Evolutionary conservation across 2,113 vertebrate genomes (phyloP).

Genomic region (Toxotes chatareus): DNA sequence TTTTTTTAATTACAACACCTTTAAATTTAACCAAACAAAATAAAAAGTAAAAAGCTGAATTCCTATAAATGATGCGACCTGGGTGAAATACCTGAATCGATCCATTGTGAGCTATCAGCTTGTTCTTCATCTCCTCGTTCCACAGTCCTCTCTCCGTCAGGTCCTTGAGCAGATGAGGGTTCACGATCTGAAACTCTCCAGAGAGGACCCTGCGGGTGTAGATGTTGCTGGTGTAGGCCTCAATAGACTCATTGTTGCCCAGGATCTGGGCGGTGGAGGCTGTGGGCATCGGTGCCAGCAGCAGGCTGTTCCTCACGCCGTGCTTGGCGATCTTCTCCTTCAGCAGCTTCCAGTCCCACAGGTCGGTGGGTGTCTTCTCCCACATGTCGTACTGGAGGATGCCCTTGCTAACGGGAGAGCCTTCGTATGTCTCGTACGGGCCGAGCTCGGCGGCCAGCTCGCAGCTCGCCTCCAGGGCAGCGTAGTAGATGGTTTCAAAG

Average conservation of each 20-base stretch:
- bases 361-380: slow-evolving; percentile 90
- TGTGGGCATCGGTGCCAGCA: slow-evolving; percentile 97
- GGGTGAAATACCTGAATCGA: slow-evolving; percentile 91
- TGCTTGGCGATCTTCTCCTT: slow-evolving; percentile 95
- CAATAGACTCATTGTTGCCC: slow-evolving; percentile 98
- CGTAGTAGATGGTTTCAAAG: slow-evolving; percentile 97
- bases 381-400: slow-evolving; percentile 98
- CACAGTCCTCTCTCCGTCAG: slow-evolving; percentile 94
- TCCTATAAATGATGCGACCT: fast-evolving
- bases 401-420: slow-evolving; percentile 95
- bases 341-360: slow-evolving; percentile 92
- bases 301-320: slow-evolving; percentile 94
- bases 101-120: slow-evolving; percentile 93
- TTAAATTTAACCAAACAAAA: neutral
- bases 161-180: slow-evolving; percentile 96
- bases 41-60: neutral
- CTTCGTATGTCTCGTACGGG: slow-evolving; percentile 91
- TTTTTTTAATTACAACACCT: neutral
- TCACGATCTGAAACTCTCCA: slow-evolving; percentile 98
- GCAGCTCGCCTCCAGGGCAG: slow-evolving; percentile 94
- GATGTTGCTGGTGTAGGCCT: slow-evolving; percentile 98
- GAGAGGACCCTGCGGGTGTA: slow-evolving; percentile 97
- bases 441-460: slow-evolving; percentile 89
- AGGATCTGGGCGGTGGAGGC: slow-evolving; percentile 98
- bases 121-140: slow-evolving; percentile 98